These are phyloP conservation scores for Argya squamiceps DNA, from an alignment of 2,797 vertebrate genomes.

Conservation along the genomic window DNA sequence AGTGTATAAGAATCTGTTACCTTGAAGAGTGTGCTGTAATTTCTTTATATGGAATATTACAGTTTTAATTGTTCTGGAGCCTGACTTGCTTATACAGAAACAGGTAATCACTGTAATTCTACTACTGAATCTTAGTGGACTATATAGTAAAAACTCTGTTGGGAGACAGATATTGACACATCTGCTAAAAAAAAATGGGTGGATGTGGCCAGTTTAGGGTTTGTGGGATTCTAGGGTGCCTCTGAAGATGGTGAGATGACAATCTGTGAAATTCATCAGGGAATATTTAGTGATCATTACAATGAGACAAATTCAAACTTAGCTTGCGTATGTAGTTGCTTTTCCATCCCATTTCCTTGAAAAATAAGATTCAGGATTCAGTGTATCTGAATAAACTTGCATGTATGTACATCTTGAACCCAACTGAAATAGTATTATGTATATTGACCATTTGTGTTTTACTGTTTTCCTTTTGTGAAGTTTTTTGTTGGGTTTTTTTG, in stretches of 20 bases:
- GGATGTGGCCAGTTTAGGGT: background rate
- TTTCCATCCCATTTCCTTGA: background rate
- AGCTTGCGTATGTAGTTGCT: accelerated
- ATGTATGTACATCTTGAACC: background rate
- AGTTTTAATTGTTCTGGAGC: background rate
- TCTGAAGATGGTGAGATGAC: background rate
- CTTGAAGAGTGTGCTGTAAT: background rate
- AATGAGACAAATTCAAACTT: background rate
- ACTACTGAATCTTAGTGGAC: background rate
- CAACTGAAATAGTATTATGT: background rate
- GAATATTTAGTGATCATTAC: background rate
- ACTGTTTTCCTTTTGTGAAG: background rate
- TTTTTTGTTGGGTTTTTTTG: background rate
- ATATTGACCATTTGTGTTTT: background rate
- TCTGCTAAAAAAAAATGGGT: background rate
- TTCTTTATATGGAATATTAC: background rate
- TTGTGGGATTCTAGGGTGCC: background rate
- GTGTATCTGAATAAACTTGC: background rate
- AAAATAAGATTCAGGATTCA: background rate
- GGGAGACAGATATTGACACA: background rate
- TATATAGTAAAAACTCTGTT: background rate
- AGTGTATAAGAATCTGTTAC: background rate
- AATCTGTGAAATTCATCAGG: background rate
- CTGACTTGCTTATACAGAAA: background rate
- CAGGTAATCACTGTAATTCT: background rate